These are phyloP conservation scores for Rutpela maculata DNA, from an alignment of 2,888 invertebrate genomes.

Conservation along the genomic window DNA sequence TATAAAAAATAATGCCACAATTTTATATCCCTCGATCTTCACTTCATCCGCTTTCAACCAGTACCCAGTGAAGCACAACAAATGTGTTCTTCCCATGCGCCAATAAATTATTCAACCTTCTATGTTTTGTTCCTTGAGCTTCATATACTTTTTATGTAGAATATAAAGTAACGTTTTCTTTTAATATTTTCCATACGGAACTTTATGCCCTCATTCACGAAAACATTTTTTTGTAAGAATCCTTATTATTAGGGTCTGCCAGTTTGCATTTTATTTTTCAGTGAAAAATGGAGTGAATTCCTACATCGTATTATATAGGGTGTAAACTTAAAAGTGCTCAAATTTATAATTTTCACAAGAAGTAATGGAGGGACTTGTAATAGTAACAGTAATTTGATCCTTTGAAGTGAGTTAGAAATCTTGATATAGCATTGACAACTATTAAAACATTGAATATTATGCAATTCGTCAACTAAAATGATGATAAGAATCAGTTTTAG, in stretches of 20 bases:
- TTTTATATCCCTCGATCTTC: slow-evolving; percentile 33
- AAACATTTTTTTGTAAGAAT: background rate
- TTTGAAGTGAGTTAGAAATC: no score
- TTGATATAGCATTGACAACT: no score
- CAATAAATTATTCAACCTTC: slow-evolving; percentile 28
- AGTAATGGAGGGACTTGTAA: no score
- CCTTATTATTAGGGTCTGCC: background rate
- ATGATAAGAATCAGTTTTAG: no score
- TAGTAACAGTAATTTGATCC: no score
- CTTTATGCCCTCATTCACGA: background rate
- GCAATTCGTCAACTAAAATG: no score
- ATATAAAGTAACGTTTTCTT: slow-evolving; percentile 8
- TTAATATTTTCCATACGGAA: slow-evolving; percentile 2
- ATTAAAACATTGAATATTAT: no score
- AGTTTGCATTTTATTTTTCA: background rate
- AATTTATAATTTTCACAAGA: no score
- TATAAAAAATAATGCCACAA: slow-evolving; percentile 28
- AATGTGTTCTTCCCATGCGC: slow-evolving; percentile 32
- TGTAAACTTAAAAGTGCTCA: no score
- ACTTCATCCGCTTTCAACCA: slow-evolving; percentile 34
- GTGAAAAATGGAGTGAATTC: background rate
- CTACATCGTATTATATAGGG: no score
- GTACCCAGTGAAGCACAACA: slow-evolving; percentile 28
- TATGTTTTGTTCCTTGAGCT: slow-evolving; percentile 21
- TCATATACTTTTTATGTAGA: slow-evolving; percentile 16